Evolutionary conservation across 2,888 invertebrate species (phyloP).

Genomic region (Aleiodes testaceus): DNA sequence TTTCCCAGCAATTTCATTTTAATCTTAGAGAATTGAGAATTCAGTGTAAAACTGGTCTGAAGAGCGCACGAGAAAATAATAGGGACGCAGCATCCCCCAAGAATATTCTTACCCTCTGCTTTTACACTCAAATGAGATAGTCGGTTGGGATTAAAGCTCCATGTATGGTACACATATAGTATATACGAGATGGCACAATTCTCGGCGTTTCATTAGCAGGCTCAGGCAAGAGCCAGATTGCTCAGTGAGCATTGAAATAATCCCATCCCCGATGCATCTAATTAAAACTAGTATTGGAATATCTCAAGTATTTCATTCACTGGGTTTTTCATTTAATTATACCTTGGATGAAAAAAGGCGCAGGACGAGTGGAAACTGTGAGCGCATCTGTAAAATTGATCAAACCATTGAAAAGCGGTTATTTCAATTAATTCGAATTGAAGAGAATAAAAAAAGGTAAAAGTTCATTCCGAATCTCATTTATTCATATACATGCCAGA

Average conservation of each 20-base stretch:
- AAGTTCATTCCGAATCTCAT: conserved; percentile 5
- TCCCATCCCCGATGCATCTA: conserved; percentile 51
- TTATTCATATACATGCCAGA: conserved; percentile 12
- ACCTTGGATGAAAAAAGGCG: neutral
- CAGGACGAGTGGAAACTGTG: too few species aligned
- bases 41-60: conserved; percentile 31
- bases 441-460: neutral
- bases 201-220: conserved; percentile 49
- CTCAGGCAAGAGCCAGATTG: conserved; percentile 46
- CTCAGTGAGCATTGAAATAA: conserved; percentile 48
- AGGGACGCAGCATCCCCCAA: conserved; percentile 9
- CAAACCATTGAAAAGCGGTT: neutral
- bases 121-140: conserved; percentile 39
- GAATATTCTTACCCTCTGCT: conserved; percentile 3
- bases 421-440: neutral
- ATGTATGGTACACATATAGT: conserved; percentile 34
- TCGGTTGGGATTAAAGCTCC: conserved; percentile 42
- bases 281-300: conserved; percentile 51
- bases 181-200: conserved; percentile 37
- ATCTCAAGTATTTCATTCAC: neutral
- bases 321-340: neutral
- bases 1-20: conserved; percentile 43
- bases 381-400: neutral
- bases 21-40: conserved; percentile 45
- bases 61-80: conserved; percentile 46